Conservation (phyloP, 1,140 invertebrate genomes). For the Zaprionus vittiger region DNA sequence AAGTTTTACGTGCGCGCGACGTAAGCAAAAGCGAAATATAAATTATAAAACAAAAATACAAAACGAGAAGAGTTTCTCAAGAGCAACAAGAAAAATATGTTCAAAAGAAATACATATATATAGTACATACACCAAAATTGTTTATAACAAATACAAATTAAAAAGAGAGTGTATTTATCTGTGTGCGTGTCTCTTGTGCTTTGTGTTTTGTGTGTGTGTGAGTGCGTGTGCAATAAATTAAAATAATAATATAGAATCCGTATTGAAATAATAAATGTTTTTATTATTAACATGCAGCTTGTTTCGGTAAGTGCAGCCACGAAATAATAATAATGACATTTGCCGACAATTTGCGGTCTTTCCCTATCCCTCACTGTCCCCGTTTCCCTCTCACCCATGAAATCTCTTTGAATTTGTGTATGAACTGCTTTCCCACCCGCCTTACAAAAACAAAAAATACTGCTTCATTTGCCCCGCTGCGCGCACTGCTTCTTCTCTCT, state of each 20-base stretch:
- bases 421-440: background rate
- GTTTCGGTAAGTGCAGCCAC: conserved; percentile 39
- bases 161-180: conserved; percentile 13
- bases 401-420: conserved; percentile 7
- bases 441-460: background rate
- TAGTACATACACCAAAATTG: conserved; percentile 40
- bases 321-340: conserved; percentile 5
- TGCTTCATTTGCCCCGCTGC: background rate
- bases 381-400: background rate
- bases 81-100: conserved; percentile 20
- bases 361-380: background rate
- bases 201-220: conserved; percentile 6
- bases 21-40: conserved; percentile 44
- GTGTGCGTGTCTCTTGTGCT: conserved; percentile 10
- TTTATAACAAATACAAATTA: conserved; percentile 41
- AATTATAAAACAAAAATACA: conserved; percentile 26
- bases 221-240: conserved; percentile 47
- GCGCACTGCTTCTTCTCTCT: conserved; percentile 5
- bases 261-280: conserved; percentile 19
- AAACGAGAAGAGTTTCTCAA: conserved; percentile 27
- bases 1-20: conserved; percentile 46
- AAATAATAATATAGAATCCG: conserved; percentile 15
- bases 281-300: conserved; percentile 21
- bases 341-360: conserved; percentile 2
- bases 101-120: conserved; percentile 19